phyloP scores from a whole-genome alignment of 2,797 vertebrate genomes.

The Neosilurus hyrtlii region DNA sequence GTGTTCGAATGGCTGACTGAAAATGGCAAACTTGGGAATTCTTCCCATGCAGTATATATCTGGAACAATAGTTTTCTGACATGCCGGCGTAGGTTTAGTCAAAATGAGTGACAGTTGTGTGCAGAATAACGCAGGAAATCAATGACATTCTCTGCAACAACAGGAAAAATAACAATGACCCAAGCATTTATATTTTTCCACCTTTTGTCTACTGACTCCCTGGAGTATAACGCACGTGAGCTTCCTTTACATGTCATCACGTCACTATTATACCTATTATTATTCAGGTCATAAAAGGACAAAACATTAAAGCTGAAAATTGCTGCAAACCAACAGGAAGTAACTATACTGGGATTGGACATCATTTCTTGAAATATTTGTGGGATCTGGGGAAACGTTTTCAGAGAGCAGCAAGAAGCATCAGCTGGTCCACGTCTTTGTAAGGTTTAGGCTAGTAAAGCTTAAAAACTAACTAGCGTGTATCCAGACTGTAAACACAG shows the following conservation, averaged over 20 bases:
- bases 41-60: slow-evolving; percentile 34
- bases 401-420: not conserved
- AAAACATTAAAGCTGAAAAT: not conserved
- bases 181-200: slow-evolving; percentile 25
- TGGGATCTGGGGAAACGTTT: slow-evolving; percentile 1
- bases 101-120: slow-evolving; percentile 59
- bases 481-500: no score
- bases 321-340: not conserved
- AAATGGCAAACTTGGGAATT: slow-evolving; percentile 43
- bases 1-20: slow-evolving; percentile 12
- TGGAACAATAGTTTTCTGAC: slow-evolving; percentile 49
- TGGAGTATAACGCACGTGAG: slow-evolving; percentile 19
- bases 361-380: slow-evolving; percentile 11
- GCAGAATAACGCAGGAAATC: slow-evolving; percentile 52
- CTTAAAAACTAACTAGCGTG: no score
- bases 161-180: slow-evolving; percentile 55
- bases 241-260: not conserved
- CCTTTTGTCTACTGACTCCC: slow-evolving; percentile 35
- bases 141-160: slow-evolving; percentile 59
- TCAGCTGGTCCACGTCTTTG: not conserved
- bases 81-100: slow-evolving; percentile 39
- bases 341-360: not conserved
- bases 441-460: not conserved
- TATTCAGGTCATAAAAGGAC: not conserved
- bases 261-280: not conserved